Evolutionary conservation across 2,888 invertebrate genomes (phyloP).

Genomic region (Hedya salicella): DNA sequence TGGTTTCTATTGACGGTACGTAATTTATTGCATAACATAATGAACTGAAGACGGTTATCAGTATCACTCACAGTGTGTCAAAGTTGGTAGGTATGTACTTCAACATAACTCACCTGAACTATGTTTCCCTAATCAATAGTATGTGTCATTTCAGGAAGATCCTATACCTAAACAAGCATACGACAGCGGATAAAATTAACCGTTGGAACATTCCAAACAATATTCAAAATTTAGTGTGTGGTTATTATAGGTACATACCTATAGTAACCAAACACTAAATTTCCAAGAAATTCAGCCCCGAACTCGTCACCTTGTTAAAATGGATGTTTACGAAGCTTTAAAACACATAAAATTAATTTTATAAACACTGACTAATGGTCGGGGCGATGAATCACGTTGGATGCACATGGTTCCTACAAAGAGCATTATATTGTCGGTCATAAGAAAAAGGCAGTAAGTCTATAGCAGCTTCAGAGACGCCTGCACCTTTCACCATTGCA

Average conservation of each 20-base stretch:
- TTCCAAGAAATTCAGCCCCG: background rate
- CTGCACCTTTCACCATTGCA: background rate
- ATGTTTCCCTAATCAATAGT: background rate
- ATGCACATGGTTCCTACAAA: slow-evolving; percentile 50
- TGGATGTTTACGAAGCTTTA: slow-evolving; percentile 61
- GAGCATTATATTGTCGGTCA: slow-evolving; percentile 24
- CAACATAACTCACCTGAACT: background rate
- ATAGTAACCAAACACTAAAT: background rate
- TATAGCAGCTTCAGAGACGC: background rate
- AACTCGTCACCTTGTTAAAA: slow-evolving; percentile 38
- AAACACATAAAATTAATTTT: slow-evolving; percentile 61
- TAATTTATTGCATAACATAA: slow-evolving; percentile 30
- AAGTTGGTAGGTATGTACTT: background rate
- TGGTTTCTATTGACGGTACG: slow-evolving; percentile 16
- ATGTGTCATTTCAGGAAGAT: background rate
- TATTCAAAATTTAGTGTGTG: no score
- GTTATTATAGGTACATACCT: no score
- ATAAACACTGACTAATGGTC: slow-evolving; percentile 65
- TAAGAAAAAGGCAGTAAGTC: slow-evolving; percentile 13
- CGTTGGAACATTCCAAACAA: no score
- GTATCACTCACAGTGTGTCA: background rate
- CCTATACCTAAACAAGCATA: no score
- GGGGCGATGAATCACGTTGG: slow-evolving; percentile 60
- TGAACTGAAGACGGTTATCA: slow-evolving; percentile 1
- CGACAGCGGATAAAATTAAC: background rate